Evolutionary conservation across 1,140 invertebrate species (phyloP).

Genomic region (Phortica variegata): DNA sequence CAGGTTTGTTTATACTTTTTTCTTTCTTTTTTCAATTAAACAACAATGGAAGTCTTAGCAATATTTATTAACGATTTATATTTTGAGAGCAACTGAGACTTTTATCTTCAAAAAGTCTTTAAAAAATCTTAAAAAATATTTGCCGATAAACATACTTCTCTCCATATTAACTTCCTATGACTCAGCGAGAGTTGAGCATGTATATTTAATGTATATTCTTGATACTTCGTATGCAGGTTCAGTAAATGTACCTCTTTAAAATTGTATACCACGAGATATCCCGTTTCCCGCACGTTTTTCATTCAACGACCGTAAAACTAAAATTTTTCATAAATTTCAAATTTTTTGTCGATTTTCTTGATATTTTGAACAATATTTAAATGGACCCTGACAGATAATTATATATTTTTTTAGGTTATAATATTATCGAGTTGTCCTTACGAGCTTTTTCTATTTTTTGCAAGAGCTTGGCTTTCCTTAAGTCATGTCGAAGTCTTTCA

Average conservation of each 20-base stretch:
- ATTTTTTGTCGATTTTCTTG: no score
- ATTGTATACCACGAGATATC: no score
- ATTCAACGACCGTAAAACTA: no score
- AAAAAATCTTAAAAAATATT: background rate
- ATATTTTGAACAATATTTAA: no score
- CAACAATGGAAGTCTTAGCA: background rate
- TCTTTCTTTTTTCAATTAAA: background rate
- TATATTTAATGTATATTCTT: no score
- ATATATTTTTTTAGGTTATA: background rate
- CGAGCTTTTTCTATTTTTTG: background rate
- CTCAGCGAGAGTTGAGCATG: background rate
- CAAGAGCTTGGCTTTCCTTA: background rate
- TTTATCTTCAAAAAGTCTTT: no score
- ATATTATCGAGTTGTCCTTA: background rate
- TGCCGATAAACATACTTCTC: background rate
- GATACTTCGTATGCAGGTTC: no score
- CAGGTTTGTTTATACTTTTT: slow-evolving; percentile 64
- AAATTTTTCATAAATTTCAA: no score
- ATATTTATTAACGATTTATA: background rate
- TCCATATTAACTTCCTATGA: background rate
- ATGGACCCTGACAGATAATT: no score
- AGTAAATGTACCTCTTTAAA: no score
- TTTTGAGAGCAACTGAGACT: no score
- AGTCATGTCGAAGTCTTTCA: background rate
- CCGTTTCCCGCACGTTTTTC: no score